Evolutionary conservation across 2,113 vertebrate genomes (phyloP).

Genomic region (Nycticryphes semicollaris): DNA sequence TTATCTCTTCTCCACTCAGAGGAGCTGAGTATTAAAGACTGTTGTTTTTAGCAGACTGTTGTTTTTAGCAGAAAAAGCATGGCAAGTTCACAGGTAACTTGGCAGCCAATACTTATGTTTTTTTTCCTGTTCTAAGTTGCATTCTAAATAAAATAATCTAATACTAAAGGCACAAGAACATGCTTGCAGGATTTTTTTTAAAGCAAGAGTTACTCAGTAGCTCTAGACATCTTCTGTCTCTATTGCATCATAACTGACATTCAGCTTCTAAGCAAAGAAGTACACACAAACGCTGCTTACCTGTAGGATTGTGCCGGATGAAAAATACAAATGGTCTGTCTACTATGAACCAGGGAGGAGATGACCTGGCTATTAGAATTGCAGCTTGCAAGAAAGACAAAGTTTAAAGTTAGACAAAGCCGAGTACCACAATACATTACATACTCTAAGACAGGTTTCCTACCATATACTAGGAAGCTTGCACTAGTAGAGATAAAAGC

Average conservation of each 20-base stretch:
- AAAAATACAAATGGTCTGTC: constrained; percentile 93
- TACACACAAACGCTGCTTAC: constrained; percentile 68
- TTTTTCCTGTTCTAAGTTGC: not conserved
- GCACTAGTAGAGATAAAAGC: not conserved
- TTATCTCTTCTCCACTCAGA: not conserved
- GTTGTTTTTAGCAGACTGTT: too few species aligned
- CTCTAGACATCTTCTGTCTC: not conserved
- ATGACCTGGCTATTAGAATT: constrained; percentile 90
- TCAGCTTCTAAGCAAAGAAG: not conserved
- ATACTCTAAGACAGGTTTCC: not conserved
- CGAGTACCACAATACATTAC: not conserved
- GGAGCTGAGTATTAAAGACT: not conserved
- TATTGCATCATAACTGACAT: not conserved
- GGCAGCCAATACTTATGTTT: not conserved
- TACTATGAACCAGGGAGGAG: constrained; percentile 89
- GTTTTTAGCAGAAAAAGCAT: too few species aligned
- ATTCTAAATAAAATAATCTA: not conserved
- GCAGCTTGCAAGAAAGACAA: constrained; percentile 77
- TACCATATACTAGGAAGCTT: not conserved
- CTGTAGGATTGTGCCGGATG: constrained; percentile 91
- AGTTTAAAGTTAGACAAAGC: not conserved
- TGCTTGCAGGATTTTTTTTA: not conserved
- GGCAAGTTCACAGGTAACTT: not conserved
- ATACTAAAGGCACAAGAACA: not conserved
- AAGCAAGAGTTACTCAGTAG: not conserved